Evolutionary conservation across 2,888 invertebrate species (phyloP).

Genomic region (Drosophila subquinaria): DNA sequence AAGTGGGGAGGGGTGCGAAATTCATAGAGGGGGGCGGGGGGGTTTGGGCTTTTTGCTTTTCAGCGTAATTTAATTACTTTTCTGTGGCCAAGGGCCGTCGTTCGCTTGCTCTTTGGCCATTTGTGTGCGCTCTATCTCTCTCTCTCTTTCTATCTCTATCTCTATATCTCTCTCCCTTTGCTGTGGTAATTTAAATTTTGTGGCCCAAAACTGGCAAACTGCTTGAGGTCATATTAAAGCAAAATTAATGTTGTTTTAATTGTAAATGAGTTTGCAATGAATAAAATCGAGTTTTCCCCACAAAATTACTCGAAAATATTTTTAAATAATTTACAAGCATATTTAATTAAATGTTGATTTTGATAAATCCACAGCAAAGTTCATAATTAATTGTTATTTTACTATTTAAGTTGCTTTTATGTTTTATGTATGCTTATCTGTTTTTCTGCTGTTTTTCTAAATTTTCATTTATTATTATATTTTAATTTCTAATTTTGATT

Average conservation of each 20-base stretch:
- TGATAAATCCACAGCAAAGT: neutral
- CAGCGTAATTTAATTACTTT: conserved; percentile 81
- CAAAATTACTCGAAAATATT: conserved; percentile 10
- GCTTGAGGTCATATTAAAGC: conserved; percentile 80
- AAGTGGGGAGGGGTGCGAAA: neutral
- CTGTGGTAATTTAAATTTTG: conserved; percentile 70
- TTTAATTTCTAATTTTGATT: conserved; percentile 14
- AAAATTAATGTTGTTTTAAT: conserved; percentile 81
- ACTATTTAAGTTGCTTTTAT: neutral
- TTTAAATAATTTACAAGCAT: conserved; percentile 21
- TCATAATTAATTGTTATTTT: conserved; percentile 2
- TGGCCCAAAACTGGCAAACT: conserved; percentile 44
- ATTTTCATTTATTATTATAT: conserved; percentile 1
- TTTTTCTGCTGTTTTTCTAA: too few species aligned
- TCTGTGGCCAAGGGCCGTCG: conserved; percentile 63
- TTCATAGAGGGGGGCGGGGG: neutral
- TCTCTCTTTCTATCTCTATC: neutral
- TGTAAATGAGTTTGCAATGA: conserved; percentile 73
- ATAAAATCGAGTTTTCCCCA: conserved; percentile 2
- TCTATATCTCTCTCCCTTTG: neutral
- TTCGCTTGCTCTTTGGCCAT: conserved; percentile 33
- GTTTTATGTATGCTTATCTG: too few species aligned
- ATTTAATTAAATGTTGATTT: conserved; percentile 15
- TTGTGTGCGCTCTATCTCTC: conserved; percentile 16
- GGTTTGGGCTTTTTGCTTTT: conserved; percentile 50